Conservation (phyloP, 2,888 invertebrate species). For the Hypolimnas misippus region DNA sequence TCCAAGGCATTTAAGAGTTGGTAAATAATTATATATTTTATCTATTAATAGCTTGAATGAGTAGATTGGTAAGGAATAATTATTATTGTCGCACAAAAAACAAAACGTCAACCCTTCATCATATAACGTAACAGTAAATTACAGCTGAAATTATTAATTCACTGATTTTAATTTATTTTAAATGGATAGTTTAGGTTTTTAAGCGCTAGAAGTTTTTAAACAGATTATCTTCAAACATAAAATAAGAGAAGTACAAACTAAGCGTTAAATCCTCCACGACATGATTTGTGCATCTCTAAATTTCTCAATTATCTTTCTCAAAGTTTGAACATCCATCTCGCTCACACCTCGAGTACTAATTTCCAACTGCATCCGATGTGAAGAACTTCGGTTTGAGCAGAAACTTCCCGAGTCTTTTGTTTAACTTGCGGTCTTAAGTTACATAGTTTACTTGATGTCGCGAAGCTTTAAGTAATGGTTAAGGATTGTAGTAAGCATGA, state of each 20-base stretch:
- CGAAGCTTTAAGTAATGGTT: slow-evolving; percentile 17
- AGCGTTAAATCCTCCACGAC: slow-evolving; percentile 13
- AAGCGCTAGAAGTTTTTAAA: neutral
- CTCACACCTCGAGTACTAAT: slow-evolving; percentile 27
- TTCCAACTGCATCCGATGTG: slow-evolving; percentile 36
- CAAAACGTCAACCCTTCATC: too few relatives aligned
- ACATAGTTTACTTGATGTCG: slow-evolving; percentile 43
- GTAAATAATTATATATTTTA: too few relatives aligned
- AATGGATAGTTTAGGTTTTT: neutral
- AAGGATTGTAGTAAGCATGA: slow-evolving; percentile 15
- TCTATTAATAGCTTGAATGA: too few relatives aligned
- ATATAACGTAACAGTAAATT: too few relatives aligned
- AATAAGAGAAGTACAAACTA: slow-evolving; percentile 6
- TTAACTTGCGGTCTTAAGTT: slow-evolving; percentile 54
- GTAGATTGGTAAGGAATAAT: too few relatives aligned
- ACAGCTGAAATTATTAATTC: too few relatives aligned
- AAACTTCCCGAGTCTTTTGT: slow-evolving; percentile 60
- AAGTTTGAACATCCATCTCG: slow-evolving; percentile 20
- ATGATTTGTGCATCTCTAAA: slow-evolving; percentile 23
- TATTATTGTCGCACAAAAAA: too few relatives aligned
- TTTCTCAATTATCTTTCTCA: slow-evolving; percentile 35
- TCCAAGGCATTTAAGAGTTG: too few relatives aligned
- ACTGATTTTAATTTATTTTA: neutral
- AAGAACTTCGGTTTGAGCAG: slow-evolving; percentile 51
- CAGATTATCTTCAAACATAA: neutral